Evolutionary conservation across 2,113 vertebrate genomes (phyloP).

Genomic region (Rhodinocichla rosea): DNA sequence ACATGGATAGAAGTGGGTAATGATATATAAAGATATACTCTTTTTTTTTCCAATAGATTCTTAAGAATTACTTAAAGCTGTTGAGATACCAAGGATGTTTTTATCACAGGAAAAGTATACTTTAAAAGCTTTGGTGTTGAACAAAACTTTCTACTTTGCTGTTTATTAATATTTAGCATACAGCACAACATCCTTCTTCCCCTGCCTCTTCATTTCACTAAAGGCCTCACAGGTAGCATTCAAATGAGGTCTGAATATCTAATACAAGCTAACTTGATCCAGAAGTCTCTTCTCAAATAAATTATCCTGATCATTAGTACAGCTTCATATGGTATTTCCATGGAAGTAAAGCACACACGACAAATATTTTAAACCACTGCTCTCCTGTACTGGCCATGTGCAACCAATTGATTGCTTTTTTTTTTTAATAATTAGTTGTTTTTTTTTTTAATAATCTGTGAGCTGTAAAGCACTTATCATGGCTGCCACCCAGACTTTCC

Average conservation of each 20-base stretch:
- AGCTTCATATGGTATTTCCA: neutral
- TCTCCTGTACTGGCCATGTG: neutral
- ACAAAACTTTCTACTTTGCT: neutral
- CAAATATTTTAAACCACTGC: neutral
- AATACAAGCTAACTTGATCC: neutral
- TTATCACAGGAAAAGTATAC: neutral
- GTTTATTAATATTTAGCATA: constrained; percentile 13
- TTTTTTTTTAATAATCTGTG: neutral
- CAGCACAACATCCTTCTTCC: neutral
- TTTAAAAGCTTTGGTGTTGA: neutral
- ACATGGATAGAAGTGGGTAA: neutral
- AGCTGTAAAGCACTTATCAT: constrained; percentile 23
- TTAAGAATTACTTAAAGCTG: neutral
- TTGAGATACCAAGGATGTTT: neutral
- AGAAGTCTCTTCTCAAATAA: neutral
- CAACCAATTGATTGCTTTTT: constrained; percentile 25
- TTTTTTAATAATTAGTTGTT: neutral
- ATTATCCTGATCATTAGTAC: neutral
- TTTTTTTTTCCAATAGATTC: neutral
- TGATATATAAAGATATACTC: neutral
- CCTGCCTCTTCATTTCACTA: neutral
- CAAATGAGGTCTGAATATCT: neutral
- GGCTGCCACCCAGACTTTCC: constrained; percentile 38
- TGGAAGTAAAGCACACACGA: neutral
- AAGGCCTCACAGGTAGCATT: constrained; percentile 36